These are phyloP conservation scores for Sinelater perroti DNA, from an alignment of 2,888 invertebrate species.

Conservation along the genomic window DNA sequence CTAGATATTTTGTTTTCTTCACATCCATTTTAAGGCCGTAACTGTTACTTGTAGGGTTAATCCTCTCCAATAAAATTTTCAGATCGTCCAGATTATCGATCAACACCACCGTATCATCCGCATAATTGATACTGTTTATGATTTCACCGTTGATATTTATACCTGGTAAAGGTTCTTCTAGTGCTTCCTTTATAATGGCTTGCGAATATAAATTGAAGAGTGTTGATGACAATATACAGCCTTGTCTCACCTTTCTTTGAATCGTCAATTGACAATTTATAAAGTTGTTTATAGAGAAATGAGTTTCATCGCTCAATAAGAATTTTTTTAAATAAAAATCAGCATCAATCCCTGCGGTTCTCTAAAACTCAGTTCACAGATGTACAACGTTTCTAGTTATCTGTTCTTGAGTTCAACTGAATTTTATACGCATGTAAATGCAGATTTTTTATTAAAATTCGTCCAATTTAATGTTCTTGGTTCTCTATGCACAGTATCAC, in stretches of 20 bases:
- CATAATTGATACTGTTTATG: not conserved
- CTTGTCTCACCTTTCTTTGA: conserved; percentile 4
- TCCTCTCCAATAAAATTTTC: not conserved
- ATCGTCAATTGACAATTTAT: too few relatives aligned
- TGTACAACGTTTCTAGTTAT: too few relatives aligned
- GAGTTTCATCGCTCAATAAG: too few relatives aligned
- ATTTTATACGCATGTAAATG: too few relatives aligned
- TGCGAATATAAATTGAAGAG: conserved; percentile 8
- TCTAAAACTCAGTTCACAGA: too few relatives aligned
- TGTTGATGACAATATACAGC: conserved; percentile 1
- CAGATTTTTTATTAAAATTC: too few relatives aligned
- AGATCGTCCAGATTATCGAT: conserved; percentile 4
- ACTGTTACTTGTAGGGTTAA: conserved; percentile 1
- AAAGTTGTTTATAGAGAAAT: too few relatives aligned
- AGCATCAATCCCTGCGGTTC: too few relatives aligned
- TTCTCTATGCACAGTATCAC: too few relatives aligned
- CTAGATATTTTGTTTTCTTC: conserved; percentile 5
- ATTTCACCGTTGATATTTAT: conserved; percentile 5
- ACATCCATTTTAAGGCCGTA: not conserved
- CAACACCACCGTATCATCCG: conserved; percentile 5
- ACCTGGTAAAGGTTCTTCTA: conserved; percentile 1
- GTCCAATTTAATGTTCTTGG: too few relatives aligned
- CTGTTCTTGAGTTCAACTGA: too few relatives aligned
- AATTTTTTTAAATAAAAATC: too few relatives aligned
- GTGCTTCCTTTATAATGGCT: conserved; percentile 2